Evolutionary conservation across 1,140 invertebrate genomes (phyloP).

Genomic region (Zaprionus capensis): DNA sequence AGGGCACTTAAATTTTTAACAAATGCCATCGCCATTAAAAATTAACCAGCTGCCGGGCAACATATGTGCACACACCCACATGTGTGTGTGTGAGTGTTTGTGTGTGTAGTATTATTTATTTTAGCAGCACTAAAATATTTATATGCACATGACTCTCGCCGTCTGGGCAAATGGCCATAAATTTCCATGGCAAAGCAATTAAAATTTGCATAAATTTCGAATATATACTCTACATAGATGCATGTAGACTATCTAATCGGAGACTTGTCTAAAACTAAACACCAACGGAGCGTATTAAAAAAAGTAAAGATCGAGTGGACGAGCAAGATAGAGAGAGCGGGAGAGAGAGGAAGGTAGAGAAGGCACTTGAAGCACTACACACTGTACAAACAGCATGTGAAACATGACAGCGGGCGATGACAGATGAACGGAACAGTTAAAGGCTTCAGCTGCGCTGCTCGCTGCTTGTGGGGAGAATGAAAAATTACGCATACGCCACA

Average conservation of each 20-base stretch:
- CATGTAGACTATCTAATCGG: constrained; percentile 12
- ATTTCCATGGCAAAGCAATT: constrained; percentile 70
- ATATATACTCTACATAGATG: constrained; percentile 47
- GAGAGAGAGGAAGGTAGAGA: not conserved
- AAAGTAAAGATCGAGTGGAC: not conserved
- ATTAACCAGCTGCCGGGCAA: not conserved
- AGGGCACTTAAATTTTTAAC: constrained; percentile 8
- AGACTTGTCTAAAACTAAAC: constrained; percentile 71
- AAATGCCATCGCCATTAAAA: constrained; percentile 2
- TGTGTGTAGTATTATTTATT: constrained; percentile 49
- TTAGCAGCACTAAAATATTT: constrained; percentile 57
- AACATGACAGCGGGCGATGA: constrained; percentile 64
- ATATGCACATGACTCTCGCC: constrained; percentile 43
- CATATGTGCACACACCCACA: not conserved
- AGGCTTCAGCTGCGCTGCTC: constrained; percentile 28
- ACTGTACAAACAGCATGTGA: constrained; percentile 45
- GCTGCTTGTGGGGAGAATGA: constrained; percentile 43
- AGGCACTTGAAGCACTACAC: constrained; percentile 49
- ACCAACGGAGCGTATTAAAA: constrained; percentile 44
- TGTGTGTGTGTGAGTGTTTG: not conserved
- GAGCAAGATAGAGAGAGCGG: not conserved
- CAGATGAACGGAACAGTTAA: constrained; percentile 23
- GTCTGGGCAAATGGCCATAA: constrained; percentile 46
- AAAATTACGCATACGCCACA: constrained; percentile 72
- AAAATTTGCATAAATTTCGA: constrained; percentile 78